Percentiles rank a stretch among this genome's conserved stretches.
phyloP scores from a whole-genome alignment of 2,113 vertebrate species.

The Crotalus horridus region DNA sequence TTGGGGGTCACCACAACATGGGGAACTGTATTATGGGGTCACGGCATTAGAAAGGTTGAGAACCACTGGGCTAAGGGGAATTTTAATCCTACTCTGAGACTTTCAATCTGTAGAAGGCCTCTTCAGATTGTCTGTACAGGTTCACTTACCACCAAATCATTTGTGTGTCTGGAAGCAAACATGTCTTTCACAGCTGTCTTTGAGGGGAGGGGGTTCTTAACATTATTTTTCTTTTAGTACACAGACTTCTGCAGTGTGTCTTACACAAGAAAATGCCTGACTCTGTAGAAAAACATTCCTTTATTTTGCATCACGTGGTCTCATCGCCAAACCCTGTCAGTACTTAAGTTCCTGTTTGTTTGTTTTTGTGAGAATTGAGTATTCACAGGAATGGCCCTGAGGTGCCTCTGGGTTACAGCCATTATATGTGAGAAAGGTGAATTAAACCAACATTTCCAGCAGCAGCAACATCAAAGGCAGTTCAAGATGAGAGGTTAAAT shows the following conservation, averaged over 20 bases:
- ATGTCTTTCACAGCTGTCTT: background rate
- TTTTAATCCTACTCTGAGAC: background rate
- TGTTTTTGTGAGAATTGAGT: background rate
- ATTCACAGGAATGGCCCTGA: background rate
- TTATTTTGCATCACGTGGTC: background rate
- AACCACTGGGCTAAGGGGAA: background rate
- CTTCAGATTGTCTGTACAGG: background rate
- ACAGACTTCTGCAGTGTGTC: background rate
- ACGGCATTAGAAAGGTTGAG: too few species aligned
- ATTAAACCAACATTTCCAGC: background rate
- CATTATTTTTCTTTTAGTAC: background rate
- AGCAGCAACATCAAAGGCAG: background rate
- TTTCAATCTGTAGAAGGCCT: background rate
- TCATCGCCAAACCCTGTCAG: too few species aligned
- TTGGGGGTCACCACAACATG: too few species aligned
- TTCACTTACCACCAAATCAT: background rate
- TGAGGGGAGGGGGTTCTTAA: background rate
- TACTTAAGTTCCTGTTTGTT: background rate
- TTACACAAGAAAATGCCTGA: background rate
- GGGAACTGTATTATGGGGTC: too few species aligned
- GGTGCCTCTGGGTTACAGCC: background rate
- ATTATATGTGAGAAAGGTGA: background rate
- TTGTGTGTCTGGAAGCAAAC: background rate
- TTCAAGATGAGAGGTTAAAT: background rate
- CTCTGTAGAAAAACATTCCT: background rate